Percentiles rank a stretch among this genome's conserved stretches.
phyloP scores from a whole-genome alignment of 2,888 invertebrate genomes.

The Chouioia cunea region DNA sequence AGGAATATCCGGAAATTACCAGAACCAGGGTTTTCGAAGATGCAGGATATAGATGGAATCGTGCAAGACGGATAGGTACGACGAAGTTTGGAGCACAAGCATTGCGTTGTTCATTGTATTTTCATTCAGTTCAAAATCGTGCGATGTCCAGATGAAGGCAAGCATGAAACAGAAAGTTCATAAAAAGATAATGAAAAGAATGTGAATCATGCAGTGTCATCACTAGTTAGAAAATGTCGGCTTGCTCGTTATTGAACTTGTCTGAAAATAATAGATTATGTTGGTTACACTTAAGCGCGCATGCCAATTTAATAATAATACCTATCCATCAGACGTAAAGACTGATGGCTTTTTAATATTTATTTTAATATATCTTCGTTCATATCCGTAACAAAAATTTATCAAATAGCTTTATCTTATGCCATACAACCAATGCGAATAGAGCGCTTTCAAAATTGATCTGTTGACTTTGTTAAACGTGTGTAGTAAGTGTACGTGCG shows the following conservation, averaged over 20 bases:
- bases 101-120: conserved; percentile 52
- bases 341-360: no score
- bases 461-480: no score
- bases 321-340: no score
- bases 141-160: conserved; percentile 68
- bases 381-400: no score
- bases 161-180: conserved; percentile 70
- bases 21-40: conserved; percentile 38
- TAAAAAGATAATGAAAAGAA: conserved; percentile 66
- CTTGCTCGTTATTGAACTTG: not conserved
- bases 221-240: conserved; percentile 13
- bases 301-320: no score
- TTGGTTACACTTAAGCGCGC: no score
- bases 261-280: no score
- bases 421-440: no score
- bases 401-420: no score
- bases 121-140: conserved; percentile 64
- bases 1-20: conserved; percentile 40
- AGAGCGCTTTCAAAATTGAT: no score
- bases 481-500: no score
- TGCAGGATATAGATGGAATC: conserved; percentile 43
- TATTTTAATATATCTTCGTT: no score
- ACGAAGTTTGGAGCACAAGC: conserved; percentile 50
- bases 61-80: conserved; percentile 41
- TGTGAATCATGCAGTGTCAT: conserved; percentile 55